A percentile compares a stretch with the other conserved stretches of the same genome.
Evolutionary conservation across 2,888 invertebrate genomes (phyloP).

Genomic region (Agrochola macilenta): DNA sequence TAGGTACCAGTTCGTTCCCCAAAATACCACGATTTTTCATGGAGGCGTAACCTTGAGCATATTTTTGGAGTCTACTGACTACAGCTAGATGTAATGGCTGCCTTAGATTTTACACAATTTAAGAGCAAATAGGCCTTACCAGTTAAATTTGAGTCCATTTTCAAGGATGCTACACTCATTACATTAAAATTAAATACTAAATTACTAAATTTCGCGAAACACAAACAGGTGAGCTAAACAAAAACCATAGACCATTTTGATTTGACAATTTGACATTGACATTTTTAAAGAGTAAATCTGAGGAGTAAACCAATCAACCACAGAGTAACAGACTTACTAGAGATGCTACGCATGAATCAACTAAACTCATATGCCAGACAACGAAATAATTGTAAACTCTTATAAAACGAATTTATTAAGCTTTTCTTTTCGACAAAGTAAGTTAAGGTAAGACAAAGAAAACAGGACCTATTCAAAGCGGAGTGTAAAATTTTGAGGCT

Average conservation of each 20-base stretch:
- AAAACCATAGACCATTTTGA: conserved; percentile 37
- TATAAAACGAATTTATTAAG: too few relatives aligned
- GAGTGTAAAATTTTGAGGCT: too few relatives aligned
- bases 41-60: conserved; percentile 51
- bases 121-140: conserved; percentile 69
- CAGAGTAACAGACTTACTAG: background rate
- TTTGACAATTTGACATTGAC: conserved; percentile 14
- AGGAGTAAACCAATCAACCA: background rate
- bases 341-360: background rate
- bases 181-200: conserved; percentile 64
- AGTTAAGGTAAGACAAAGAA: too few relatives aligned
- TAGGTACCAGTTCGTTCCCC: background rate
- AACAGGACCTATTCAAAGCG: too few relatives aligned
- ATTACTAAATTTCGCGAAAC: conserved; percentile 57
- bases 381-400: too few relatives aligned
- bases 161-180: conserved; percentile 69
- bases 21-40: conserved; percentile 23
- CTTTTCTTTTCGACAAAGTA: too few relatives aligned
- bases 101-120: background rate
- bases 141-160: conserved; percentile 84
- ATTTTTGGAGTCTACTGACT: conserved; percentile 45
- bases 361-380: too few relatives aligned
- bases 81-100: background rate
- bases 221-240: conserved; percentile 36
- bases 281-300: too few relatives aligned